phyloP scores from a whole-genome alignment of 2,797 vertebrate genomes.

The Spheniscus humboldti region DNA sequence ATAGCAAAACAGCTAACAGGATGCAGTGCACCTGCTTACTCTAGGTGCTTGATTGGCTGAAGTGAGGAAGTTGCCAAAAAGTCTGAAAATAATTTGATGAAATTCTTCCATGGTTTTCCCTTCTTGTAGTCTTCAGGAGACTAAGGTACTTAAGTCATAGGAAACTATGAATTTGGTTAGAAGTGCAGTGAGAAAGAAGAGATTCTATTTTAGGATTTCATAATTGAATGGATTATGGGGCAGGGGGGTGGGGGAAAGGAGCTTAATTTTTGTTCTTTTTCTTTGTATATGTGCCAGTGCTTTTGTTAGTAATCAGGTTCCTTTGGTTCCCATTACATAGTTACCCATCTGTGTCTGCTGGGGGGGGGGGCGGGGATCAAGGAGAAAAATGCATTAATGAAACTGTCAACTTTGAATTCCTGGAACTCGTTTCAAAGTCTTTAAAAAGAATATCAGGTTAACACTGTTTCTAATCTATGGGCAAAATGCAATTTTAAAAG shows the following conservation, averaged over 20 bases:
- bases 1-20: not conserved
- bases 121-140: not conserved
- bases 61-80: not conserved
- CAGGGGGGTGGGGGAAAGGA: not conserved
- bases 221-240: not conserved
- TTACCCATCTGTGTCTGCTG: not conserved
- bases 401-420: not conserved
- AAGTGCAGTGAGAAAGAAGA: not conserved
- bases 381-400: not conserved
- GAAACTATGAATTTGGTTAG: not conserved
- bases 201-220: not conserved
- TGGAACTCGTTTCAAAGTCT: not conserved
- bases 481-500: not conserved
- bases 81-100: not conserved
- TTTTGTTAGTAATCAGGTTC: not conserved
- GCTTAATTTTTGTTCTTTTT: not conserved
- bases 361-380: rapidly evolving
- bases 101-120: not conserved
- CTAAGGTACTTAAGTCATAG: not conserved
- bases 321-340: not conserved
- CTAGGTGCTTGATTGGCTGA: not conserved
- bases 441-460: not conserved
- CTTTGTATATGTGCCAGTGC: not conserved
- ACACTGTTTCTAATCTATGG: not conserved
- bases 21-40: not conserved